A percentile compares a stretch with the other conserved stretches of the same genome.
phyloP scores from a whole-genome alignment of 2,797 vertebrate species.

The Echeneis naucrates region DNA sequence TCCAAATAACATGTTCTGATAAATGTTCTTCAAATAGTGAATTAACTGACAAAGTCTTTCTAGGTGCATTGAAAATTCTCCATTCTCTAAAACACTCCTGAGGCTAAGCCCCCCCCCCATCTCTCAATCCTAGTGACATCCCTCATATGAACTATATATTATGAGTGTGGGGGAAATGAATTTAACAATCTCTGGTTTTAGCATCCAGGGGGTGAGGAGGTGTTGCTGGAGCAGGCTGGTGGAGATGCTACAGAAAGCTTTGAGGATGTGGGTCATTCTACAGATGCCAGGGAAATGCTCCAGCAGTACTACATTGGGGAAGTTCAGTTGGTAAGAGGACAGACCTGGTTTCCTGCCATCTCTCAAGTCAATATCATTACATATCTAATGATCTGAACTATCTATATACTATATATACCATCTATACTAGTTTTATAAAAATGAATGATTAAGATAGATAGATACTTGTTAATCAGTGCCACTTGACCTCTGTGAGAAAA shows the following conservation, averaged over 20 bases:
- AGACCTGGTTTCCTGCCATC: background rate
- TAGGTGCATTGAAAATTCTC: too few species aligned
- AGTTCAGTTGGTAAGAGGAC: conserved; percentile 88
- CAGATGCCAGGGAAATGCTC: conserved; percentile 95
- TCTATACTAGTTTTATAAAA: background rate
- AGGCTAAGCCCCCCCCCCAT: too few species aligned
- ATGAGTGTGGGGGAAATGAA: background rate
- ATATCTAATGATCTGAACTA: too few species aligned
- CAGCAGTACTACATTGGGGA: conserved; percentile 93
- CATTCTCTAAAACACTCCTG: too few species aligned
- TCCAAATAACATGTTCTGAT: too few species aligned
- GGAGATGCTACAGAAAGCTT: conserved; percentile 94
- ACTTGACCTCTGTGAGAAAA: background rate
- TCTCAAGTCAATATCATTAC: background rate
- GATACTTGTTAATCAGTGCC: background rate
- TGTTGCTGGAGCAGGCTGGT: conserved; percentile 94
- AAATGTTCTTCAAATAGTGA: too few species aligned
- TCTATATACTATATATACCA: too few species aligned
- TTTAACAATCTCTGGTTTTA: conserved; percentile 60
- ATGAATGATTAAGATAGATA: background rate
- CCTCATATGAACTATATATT: background rate
- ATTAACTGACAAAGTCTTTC: too few species aligned
- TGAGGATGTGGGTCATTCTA: conserved; percentile 96
- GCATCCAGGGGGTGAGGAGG: conserved; percentile 98
- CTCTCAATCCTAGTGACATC: too few species aligned